Conservation (phyloP, 2,797 vertebrate genomes). For the Oreonectes daqikongensis region DNA sequence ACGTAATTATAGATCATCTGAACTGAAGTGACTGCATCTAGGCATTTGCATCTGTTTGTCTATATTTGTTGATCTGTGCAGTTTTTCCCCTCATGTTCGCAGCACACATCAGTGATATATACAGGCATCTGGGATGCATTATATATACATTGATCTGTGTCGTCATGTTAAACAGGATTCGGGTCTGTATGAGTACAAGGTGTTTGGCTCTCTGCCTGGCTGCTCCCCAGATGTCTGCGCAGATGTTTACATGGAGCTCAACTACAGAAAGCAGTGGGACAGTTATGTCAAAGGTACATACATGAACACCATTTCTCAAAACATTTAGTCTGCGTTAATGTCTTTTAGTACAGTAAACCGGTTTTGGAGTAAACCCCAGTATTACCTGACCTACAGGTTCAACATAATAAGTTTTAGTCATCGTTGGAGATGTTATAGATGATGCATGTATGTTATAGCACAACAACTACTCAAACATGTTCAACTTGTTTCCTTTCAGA, state of each 20-base stretch:
- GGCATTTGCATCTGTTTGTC: background rate
- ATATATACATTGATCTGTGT: conserved; percentile 7
- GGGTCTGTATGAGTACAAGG: conserved; percentile 89
- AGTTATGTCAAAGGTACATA: conserved; percentile 84
- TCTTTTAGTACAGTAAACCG: background rate
- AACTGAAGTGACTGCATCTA: too few species aligned
- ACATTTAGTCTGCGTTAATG: background rate
- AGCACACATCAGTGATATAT: conserved; percentile 12
- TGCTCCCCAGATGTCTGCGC: conserved; percentile 78
- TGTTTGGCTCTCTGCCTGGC: conserved; percentile 78
- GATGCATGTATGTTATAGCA: background rate
- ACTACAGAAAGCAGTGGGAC: conserved; percentile 90
- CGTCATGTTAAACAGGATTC: conserved; percentile 75
- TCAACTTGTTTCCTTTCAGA: too few species aligned
- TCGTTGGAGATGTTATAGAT: background rate
- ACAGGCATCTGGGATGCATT: conserved; percentile 24
- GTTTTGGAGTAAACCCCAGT: background rate
- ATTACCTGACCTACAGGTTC: background rate
- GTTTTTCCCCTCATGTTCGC: background rate
- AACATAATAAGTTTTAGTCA: background rate
- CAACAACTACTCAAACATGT: background rate
- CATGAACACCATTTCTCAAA: background rate
- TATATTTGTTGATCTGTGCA: background rate
- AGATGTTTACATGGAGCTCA: conserved; percentile 91
- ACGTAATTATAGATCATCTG: too few species aligned